Conservation (phyloP, 2,113 vertebrate species). For the Halichoerus grypus region DNA sequence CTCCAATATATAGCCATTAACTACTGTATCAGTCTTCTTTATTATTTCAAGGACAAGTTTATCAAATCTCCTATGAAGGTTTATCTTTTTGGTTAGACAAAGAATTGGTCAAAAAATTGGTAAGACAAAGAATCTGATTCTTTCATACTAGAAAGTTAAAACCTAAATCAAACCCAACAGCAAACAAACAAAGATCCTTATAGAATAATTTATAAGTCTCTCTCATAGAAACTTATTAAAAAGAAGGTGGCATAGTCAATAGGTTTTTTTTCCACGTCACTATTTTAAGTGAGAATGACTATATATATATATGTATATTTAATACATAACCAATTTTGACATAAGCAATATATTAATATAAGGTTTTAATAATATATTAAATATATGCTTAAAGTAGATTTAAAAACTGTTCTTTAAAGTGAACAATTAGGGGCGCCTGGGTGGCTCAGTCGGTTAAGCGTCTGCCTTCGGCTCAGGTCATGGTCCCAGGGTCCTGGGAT, state of each 20-base stretch:
- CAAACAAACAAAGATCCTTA: background rate
- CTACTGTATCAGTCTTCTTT: background rate
- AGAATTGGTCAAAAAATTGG: background rate
- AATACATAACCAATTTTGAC: background rate
- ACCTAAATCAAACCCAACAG: background rate
- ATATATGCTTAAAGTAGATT: background rate
- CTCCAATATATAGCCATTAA: background rate
- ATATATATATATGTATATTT: background rate
- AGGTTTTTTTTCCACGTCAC: background rate
- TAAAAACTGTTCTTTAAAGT: background rate
- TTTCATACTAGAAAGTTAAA: background rate
- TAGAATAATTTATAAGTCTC: background rate
- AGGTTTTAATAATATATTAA: background rate
- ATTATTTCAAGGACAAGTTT: slow-evolving; percentile 32
- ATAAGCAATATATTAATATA: background rate
- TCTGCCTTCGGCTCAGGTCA: no score
- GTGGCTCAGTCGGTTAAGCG: no score
- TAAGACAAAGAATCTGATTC: background rate
- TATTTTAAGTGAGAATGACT: slow-evolving; percentile 24
- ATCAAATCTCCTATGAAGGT: background rate
- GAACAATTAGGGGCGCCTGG: background rate
- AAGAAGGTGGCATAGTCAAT: background rate
- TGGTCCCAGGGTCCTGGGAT: no score
- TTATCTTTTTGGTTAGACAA: background rate
- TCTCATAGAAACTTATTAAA: slow-evolving; percentile 1